Evolutionary conservation across 2,113 vertebrate species (phyloP).

Genomic region (Coturnix japonica): DNA sequence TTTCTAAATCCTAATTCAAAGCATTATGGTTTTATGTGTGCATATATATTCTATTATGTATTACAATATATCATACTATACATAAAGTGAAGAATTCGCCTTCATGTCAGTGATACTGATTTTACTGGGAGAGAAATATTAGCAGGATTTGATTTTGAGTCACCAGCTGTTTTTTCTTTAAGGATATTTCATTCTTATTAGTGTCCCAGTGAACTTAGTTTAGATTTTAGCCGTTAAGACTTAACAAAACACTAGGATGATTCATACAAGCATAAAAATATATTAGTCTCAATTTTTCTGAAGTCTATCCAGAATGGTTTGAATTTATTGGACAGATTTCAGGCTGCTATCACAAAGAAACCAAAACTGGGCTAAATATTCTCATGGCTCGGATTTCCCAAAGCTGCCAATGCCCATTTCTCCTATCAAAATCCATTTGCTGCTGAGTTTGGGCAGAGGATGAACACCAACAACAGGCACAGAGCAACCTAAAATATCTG

Average conservation of each 20-base stretch:
- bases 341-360: neutral
- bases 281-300: constrained; percentile 45
- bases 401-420: neutral
- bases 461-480: neutral
- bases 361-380: neutral
- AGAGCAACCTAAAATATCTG: neutral
- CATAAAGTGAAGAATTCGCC: constrained; percentile 27
- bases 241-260: constrained; percentile 38
- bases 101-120: constrained; percentile 10
- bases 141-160: constrained; percentile 55
- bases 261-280: constrained; percentile 40
- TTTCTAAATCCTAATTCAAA: constrained; percentile 46
- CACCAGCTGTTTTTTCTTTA: constrained; percentile 51
- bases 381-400: neutral
- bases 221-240: neutral
- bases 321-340: constrained; percentile 14
- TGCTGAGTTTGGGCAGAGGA: neutral
- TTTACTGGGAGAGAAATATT: constrained; percentile 61
- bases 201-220: constrained; percentile 43
- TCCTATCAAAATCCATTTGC: neutral
- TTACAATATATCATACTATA: neutral
- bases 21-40: constrained; percentile 30
- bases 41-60: constrained; percentile 9
- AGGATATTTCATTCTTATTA: constrained; percentile 60
- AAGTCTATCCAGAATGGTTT: constrained; percentile 41